phyloP scores from a whole-genome alignment of 2,113 vertebrate genomes.

The Sinocyclocheilus anshuiensis region DNA sequence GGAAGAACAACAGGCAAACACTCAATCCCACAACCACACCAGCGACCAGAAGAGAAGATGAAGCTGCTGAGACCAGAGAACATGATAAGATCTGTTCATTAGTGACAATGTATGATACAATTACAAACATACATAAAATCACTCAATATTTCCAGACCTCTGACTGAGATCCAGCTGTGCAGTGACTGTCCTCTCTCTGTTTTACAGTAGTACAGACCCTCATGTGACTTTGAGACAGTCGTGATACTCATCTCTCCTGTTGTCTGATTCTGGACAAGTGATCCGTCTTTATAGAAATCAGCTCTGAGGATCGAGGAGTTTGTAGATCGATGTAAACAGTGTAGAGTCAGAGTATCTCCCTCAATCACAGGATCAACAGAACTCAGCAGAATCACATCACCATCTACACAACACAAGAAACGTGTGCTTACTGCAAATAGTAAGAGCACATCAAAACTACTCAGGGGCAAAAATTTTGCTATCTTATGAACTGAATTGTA shows the following conservation, averaged over 20 bases:
- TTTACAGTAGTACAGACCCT: conserved; percentile 9
- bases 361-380: too few relatives aligned
- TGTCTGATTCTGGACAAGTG: neutral
- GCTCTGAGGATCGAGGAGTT: too few relatives aligned
- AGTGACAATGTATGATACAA: too few relatives aligned
- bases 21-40: conserved; percentile 21
- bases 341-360: neutral
- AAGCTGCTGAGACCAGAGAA: neutral
- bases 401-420: too few relatives aligned
- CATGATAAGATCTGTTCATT: neutral
- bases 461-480: too few relatives aligned
- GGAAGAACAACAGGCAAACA: neutral
- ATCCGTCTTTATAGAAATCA: neutral
- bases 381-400: too few relatives aligned
- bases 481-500: too few relatives aligned
- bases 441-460: too few relatives aligned
- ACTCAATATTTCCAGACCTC: too few relatives aligned
- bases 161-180: neutral
- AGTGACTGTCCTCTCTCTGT: neutral
- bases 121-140: too few relatives aligned
- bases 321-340: neutral
- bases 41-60: neutral
- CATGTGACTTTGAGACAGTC: neutral
- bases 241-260: neutral
- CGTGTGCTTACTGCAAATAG: too few relatives aligned